Evolutionary conservation across 2,888 invertebrate species (phyloP).

Genomic region (Encarsia formosa): DNA sequence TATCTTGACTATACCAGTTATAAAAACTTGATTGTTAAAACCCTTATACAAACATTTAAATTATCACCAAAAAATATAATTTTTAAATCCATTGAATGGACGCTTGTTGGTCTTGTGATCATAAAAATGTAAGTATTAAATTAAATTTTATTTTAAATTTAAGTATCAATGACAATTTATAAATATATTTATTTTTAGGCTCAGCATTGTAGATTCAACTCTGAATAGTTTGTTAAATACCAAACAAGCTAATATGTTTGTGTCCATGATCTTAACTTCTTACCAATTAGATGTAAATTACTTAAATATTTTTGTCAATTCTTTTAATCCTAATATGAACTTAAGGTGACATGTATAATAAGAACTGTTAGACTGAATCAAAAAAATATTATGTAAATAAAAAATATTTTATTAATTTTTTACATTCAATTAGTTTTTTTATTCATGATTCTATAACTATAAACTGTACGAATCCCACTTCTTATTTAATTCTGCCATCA

Average conservation of each 20-base stretch:
- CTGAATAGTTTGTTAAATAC: slow-evolving; percentile 36
- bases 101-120: slow-evolving; percentile 64
- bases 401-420: slow-evolving; percentile 4
- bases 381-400: not conserved
- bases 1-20: slow-evolving; percentile 33
- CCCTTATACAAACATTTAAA: slow-evolving; percentile 62
- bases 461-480: too few species aligned
- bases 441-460: too few species aligned
- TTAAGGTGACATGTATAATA: slow-evolving; percentile 3
- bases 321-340: slow-evolving; percentile 22
- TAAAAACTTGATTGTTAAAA: slow-evolving; percentile 35
- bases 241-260: slow-evolving; percentile 41
- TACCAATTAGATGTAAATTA: slow-evolving; percentile 44
- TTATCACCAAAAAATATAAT: slow-evolving; percentile 68
- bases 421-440: slow-evolving; percentile 11
- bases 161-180: slow-evolving; percentile 3
- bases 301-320: slow-evolving; percentile 38
- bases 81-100: slow-evolving; percentile 71
- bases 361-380: not conserved
- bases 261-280: slow-evolving; percentile 45
- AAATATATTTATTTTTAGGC: slow-evolving; percentile 30
- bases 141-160: slow-evolving; percentile 3
- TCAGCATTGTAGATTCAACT: slow-evolving; percentile 39
- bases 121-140: slow-evolving; percentile 62
- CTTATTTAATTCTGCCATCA: too few species aligned